Base-by-base conservation (phyloP, 2,113 vertebrate species). In the Gallinago paraguaiae region DNA sequence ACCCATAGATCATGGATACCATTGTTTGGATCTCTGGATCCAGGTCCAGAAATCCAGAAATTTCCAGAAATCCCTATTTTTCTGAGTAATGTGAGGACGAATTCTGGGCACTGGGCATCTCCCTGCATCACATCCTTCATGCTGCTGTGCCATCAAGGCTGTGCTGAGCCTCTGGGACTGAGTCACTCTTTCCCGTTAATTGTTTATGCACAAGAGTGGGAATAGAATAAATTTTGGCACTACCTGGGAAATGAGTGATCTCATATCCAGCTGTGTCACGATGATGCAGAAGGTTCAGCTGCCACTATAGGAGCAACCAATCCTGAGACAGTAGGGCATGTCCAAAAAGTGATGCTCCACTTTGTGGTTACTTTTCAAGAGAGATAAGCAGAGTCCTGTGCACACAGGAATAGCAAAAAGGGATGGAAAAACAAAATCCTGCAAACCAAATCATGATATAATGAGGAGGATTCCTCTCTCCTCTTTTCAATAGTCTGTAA, bases 1-100 rank as follows among this genome's bases (percentile, higher is more conserved):
- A 79, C 35, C 61, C 43, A 19, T 9, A 27, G 59, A n/a, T n/a
- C 31, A 16, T 14, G 17, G 60, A 31, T 61, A 69, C 0, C 0
- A 2, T 39, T 46, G 33, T 82, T 78, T 53, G 69, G 35, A 61
- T 57, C 18, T 60, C 41, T 57, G 64, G 33, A 45, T 53, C 31
- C 7, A 68, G 53, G 33, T 53, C 33, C 25, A 57, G 30, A 23
- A 13, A 54, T 22, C 2, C 2, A 39, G 39, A 39, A 39, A 2
- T 57, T 53, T 17, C 4, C 15, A 57, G 30, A 23, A 13, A 54
- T 22, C 2, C 2, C 1, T 57, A 53, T 19, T 3, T 35, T 23
- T 54, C 33, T 70, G 45, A 11, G 20, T 57, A 39, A n/a, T 43
- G 11, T 45, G 31, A 53, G 37, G n/a, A 30, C 41, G 24, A 65